Base-by-base conservation (phyloP, 2,113 vertebrate genomes). In the Cebidichthys violaceus region DNA sequence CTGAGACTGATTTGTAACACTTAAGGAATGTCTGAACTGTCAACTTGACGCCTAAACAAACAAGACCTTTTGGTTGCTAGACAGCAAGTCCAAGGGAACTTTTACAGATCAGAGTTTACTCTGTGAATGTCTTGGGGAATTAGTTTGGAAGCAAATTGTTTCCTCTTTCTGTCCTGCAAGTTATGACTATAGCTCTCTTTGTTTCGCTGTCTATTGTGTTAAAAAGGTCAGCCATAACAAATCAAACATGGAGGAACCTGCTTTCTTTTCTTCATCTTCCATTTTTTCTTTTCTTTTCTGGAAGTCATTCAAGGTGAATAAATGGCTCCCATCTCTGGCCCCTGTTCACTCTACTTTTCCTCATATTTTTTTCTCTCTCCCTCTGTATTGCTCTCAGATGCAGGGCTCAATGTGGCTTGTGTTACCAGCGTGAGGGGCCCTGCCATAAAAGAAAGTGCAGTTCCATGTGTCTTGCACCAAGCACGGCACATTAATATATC, bases 271-370 rank as follows among this genome's bases (percentile, higher is more conserved):
- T 75, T 74, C 14, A 50, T 31, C 24, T 76, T 55, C 9, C 17
- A 15, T 60, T 54, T 66, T 60, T 69, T 60, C 61, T 11, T 15
- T 33, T n/a, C n/a, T 24, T 71, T 47, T 75, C 67, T 70, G 55
- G 79, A 82, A 88, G 79, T 87, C 82, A 88, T 86, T 87, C 43
- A 77, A 88, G 82, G 84, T 84, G 77, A 90, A 90, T 78, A 71
- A 75, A 81, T 85, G 73, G 41, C 82, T 86, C 59, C 67, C 71
- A 81, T 88, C 50, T 71, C 54, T 87, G 79, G 85, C 82, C 17
- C 67, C 70, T 37, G 29, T 71, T 88, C 64, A 52, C 24, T 81
- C 60, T 20, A 45, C 31, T 52, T 64, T 31, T 45, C 33, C 50
- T 79, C 78, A 67, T 72, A 18, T 77, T 27, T 57, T 81, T 41